Conservation (phyloP, 2,888 invertebrate genomes). For the Proisotoma minuta region DNA sequence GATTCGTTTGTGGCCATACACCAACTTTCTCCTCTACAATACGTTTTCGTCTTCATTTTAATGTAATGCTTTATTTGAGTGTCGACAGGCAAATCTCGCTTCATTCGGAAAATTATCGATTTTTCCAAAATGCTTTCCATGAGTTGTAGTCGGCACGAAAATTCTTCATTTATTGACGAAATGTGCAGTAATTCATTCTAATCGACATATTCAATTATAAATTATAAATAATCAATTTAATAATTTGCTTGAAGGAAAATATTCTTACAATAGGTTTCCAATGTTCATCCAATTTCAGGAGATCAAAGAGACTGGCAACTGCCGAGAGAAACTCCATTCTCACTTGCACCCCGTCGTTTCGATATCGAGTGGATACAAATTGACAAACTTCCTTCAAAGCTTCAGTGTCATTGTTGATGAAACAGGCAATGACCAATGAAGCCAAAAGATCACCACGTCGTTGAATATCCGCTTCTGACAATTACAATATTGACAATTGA, state of each 20-base stretch:
- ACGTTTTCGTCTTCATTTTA: slow-evolving; percentile 32
- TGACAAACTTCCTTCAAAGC: slow-evolving; percentile 29
- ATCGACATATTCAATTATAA: no score
- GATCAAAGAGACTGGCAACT: slow-evolving; percentile 22
- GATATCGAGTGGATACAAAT: slow-evolving; percentile 26
- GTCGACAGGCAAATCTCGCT: slow-evolving; percentile 21
- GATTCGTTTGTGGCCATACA: slow-evolving; percentile 18
- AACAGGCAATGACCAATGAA: slow-evolving; percentile 32
- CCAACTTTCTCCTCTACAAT: slow-evolving; percentile 34
- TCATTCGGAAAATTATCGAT: slow-evolving; percentile 26
- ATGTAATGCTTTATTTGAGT: slow-evolving; percentile 34
- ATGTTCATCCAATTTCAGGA: slow-evolving; percentile 25
- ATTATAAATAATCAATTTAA: no score
- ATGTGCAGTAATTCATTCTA: slow-evolving; percentile 37
- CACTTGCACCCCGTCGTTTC: slow-evolving; percentile 37
- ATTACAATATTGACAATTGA: neutral
- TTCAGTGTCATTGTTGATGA: slow-evolving; percentile 28
- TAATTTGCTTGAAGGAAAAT: no score
- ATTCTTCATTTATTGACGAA: slow-evolving; percentile 35
- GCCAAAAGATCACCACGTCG: slow-evolving; percentile 28
- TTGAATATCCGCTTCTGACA: slow-evolving; percentile 27
- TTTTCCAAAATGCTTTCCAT: slow-evolving; percentile 29
- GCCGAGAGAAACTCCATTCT: slow-evolving; percentile 30
- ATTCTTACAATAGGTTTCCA: slow-evolving; percentile 33
- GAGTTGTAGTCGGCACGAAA: slow-evolving; percentile 21